Evolutionary conservation across 2,888 invertebrate species (phyloP).

Genomic region (Venusia cambrica): DNA sequence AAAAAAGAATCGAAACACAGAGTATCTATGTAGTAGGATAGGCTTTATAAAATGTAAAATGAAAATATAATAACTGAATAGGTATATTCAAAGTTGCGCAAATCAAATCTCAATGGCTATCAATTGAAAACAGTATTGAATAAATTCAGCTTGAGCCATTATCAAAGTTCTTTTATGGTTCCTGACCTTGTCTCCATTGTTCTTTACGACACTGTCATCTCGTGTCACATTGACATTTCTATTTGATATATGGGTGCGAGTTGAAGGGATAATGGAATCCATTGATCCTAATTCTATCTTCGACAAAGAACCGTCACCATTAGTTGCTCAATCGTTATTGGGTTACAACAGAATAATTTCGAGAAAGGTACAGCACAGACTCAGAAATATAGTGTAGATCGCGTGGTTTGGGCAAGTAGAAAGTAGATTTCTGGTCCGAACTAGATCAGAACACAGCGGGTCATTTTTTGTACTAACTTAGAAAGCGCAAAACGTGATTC

Average conservation of each 20-base stretch:
- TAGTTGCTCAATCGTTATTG: conserved; percentile 53
- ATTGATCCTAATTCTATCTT: conserved; percentile 46
- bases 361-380: no score
- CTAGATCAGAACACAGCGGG: conserved; percentile 46
- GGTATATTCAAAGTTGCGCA: no score
- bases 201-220: conserved; percentile 23
- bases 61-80: no score
- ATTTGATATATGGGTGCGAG: conserved; percentile 48
- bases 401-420: conserved; percentile 31
- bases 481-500: conserved; percentile 48
- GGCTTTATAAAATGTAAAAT: no score
- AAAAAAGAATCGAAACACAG: no score
- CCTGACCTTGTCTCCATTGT: conserved; percentile 27
- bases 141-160: conserved; percentile 16
- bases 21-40: no score
- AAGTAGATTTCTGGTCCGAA: conserved; percentile 40
- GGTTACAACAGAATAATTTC: conserved; percentile 52
- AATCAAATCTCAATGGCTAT: no score
- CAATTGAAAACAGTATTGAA: conserved; percentile 19
- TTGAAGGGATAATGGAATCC: conserved; percentile 54
- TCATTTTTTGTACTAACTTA: conserved; percentile 49
- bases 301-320: conserved; percentile 59
- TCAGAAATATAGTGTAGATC: conserved; percentile 4
- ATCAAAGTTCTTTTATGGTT: conserved; percentile 13
- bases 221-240: conserved; percentile 38